Conservation (phyloP, 2,113 vertebrate species). For the Gallinago media region DNA sequence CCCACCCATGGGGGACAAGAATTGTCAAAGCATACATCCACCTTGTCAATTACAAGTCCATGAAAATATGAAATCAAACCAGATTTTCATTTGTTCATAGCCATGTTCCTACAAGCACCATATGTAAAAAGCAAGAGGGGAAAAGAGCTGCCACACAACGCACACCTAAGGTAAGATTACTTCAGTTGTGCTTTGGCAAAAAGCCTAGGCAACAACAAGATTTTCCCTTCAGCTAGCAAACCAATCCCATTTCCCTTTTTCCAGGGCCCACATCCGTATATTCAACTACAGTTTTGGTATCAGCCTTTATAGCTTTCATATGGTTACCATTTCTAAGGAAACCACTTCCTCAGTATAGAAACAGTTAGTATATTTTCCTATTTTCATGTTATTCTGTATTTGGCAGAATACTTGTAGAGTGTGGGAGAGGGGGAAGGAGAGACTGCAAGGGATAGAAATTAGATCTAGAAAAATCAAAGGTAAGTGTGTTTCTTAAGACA, state of each 20-base stretch:
- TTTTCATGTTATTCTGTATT: neutral
- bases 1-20: too few species aligned
- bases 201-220: neutral
- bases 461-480: neutral
- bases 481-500: neutral
- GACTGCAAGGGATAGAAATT: neutral
- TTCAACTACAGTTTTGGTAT: neutral
- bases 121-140: neutral
- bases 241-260: neutral
- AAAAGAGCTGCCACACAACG: neutral
- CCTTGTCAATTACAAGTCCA: neutral
- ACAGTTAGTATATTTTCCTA: neutral
- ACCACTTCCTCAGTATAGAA: conserved; percentile 38
- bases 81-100: neutral
- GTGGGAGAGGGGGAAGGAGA: neutral
- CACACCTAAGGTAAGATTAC: conserved; percentile 4
- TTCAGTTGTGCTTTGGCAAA: conserved; percentile 6
- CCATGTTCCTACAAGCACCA: accelerated
- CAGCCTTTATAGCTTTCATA: conserved; percentile 36
- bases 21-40: neutral
- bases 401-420: neutral
- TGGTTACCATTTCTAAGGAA: conserved; percentile 48
- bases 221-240: conserved; percentile 21
- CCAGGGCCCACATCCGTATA: neutral
- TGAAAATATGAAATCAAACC: neutral